phyloP scores from a whole-genome alignment of 2,888 invertebrate genomes.

The Mayetiola destructor region DNA sequence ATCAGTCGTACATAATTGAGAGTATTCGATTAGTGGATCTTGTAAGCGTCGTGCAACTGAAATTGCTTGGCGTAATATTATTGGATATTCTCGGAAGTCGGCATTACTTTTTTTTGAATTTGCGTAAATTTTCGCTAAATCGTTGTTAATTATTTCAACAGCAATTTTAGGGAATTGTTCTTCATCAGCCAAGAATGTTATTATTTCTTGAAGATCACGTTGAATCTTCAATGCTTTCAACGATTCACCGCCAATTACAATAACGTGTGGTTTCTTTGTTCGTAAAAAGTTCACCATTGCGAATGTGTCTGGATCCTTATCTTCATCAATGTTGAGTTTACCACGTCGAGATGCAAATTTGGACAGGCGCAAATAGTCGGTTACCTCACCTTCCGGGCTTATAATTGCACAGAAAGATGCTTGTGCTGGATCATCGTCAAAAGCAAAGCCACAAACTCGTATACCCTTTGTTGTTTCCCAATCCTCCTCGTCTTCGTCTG shows the following conservation, averaged over 20 bases:
- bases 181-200: slow-evolving; percentile 60
- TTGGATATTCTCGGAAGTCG: slow-evolving; percentile 89
- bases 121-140: slow-evolving; percentile 81
- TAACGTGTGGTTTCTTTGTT: slow-evolving; percentile 84
- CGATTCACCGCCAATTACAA: slow-evolving; percentile 82
- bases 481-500: slow-evolving; percentile 81
- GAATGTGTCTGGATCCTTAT: slow-evolving; percentile 51
- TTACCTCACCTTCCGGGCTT: slow-evolving; percentile 80
- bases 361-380: slow-evolving; percentile 77
- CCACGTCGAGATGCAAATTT: slow-evolving; percentile 72
- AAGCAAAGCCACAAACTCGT: slow-evolving; percentile 77
- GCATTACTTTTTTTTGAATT: slow-evolving; percentile 74
- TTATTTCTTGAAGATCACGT: slow-evolving; percentile 58
- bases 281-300: slow-evolving; percentile 68
- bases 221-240: slow-evolving; percentile 71
- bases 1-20: slow-evolving; percentile 88
- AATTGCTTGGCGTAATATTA: slow-evolving; percentile 77
- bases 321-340: slow-evolving; percentile 50
- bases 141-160: slow-evolving; percentile 88
- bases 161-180: slow-evolving; percentile 76
- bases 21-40: slow-evolving; percentile 91
- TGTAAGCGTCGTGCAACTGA: slow-evolving; percentile 84
- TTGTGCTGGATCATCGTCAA: slow-evolving; percentile 67
- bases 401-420: slow-evolving; percentile 80
- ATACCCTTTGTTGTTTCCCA: slow-evolving; percentile 68